Evolutionary conservation across 1,140 invertebrate genomes (phyloP).

Genomic region (Sweltsa coloradensis): DNA sequence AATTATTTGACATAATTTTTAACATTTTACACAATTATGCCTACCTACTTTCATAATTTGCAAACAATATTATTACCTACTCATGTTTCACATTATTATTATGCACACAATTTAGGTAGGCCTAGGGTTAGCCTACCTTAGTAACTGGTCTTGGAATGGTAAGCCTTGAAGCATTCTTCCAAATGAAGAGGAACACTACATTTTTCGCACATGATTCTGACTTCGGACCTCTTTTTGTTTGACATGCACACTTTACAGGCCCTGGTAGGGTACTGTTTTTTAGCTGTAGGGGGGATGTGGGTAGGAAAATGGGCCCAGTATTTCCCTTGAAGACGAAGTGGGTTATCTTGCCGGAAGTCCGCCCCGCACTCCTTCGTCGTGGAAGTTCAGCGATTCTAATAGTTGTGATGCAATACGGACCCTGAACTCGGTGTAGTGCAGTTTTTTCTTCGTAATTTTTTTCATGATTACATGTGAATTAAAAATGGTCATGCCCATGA

Average conservation of each 20-base stretch:
- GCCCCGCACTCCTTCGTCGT: constrained; percentile 6
- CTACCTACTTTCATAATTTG: no score
- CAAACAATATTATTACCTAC: no score
- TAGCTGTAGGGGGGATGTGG: constrained; percentile 11
- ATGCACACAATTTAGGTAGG: no score
- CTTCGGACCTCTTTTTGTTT: constrained; percentile 13
- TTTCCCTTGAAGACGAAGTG: constrained; percentile 9
- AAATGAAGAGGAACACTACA: constrained; percentile 12
- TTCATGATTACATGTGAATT: constrained; percentile 11
- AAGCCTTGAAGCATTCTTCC: constrained; percentile 15
- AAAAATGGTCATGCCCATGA: constrained; percentile 12
- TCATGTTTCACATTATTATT: no score
- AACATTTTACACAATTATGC: no score
- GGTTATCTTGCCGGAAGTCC: constrained; percentile 8
- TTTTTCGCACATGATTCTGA: constrained; percentile 6
- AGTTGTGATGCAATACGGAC: constrained; percentile 11
- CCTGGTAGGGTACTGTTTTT: constrained; percentile 9
- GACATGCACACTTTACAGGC: constrained; percentile 12
- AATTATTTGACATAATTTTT: no score
- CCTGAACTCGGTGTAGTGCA: constrained; percentile 10
- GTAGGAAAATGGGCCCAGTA: constrained; percentile 10
- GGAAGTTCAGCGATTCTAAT: constrained; percentile 8
- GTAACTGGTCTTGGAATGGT: constrained; percentile 7
- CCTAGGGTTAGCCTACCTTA: no score
- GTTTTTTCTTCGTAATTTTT: constrained; percentile 12